Conservation (phyloP, 2,797 vertebrate species). For the Botia almorhae region DNA sequence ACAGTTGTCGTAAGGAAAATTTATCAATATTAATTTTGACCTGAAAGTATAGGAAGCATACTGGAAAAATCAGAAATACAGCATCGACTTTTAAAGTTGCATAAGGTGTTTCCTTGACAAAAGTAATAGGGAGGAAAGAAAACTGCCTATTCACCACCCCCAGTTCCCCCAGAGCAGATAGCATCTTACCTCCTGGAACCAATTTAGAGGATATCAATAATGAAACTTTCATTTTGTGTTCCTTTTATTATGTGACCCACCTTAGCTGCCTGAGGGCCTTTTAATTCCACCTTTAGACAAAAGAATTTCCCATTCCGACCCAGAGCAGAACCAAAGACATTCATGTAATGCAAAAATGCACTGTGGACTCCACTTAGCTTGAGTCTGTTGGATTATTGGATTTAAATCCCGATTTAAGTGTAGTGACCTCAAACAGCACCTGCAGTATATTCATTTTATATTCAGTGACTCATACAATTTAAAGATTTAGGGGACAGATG, state of each 20-base stretch:
- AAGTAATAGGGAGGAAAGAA: conserved; percentile 29
- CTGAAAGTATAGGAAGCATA: conserved; percentile 8
- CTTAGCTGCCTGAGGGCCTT: conserved; percentile 64
- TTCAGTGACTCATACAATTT: conserved; percentile 27
- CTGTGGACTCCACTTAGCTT: not conserved
- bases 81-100: conserved; percentile 30
- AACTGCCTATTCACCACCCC: conserved; percentile 53
- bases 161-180: conserved; percentile 66
- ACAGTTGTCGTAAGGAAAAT: no score
- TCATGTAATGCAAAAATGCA: conserved; percentile 29
- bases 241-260: conserved; percentile 76
- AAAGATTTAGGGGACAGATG: conserved; percentile 22
- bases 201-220: conserved; percentile 83
- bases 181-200: conserved; percentile 72
- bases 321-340: conserved; percentile 50
- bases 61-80: conserved; percentile 38
- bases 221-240: conserved; percentile 79
- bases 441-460: conserved; percentile 19
- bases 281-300: conserved; percentile 67
- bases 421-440: not conserved
- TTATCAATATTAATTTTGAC: no score
- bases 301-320: conserved; percentile 56
- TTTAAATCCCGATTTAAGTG: conserved; percentile 9
- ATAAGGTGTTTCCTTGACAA: conserved; percentile 60
- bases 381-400: conserved; percentile 16